These are phyloP conservation scores for Ypsolopha scabrella DNA, from an alignment of 2,888 invertebrate species.

Conservation along the genomic window DNA sequence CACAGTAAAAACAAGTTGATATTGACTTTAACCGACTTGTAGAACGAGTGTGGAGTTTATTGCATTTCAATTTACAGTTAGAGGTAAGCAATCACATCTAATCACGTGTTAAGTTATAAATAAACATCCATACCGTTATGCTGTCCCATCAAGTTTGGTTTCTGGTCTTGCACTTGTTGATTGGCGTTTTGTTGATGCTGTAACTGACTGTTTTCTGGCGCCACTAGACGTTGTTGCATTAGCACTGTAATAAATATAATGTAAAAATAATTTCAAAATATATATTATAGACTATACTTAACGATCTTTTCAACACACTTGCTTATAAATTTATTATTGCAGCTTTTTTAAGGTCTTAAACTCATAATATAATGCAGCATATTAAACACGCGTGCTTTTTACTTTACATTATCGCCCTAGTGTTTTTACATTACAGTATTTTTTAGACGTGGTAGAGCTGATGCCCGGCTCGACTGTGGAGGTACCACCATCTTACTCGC, in stretches of 20 bases:
- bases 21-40: slow-evolving; percentile 46
- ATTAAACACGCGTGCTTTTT: too few species aligned
- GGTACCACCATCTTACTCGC: too few species aligned
- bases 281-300: too few species aligned
- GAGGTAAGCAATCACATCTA: neutral
- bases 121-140: slow-evolving; percentile 28
- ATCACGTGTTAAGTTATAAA: neutral
- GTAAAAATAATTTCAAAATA: too few species aligned
- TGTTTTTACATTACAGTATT: too few species aligned
- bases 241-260: slow-evolving; percentile 31
- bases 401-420: too few species aligned
- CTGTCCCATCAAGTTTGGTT: slow-evolving; percentile 34
- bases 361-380: too few species aligned
- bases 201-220: slow-evolving; percentile 36
- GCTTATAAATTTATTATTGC: too few species aligned
- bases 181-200: slow-evolving; percentile 30
- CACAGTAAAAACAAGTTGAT: slow-evolving; percentile 53
- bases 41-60: slow-evolving; percentile 53
- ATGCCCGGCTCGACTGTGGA: too few species aligned
- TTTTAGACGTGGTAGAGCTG: too few species aligned
- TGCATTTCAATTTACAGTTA: neutral
- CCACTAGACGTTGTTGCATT: slow-evolving; percentile 51
- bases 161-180: slow-evolving; percentile 45
- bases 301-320: too few species aligned
- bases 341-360: too few species aligned